These are phyloP conservation scores for Probaryconus sp. DNA, from an alignment of 1,140 invertebrate genomes.

Conservation along the genomic window DNA sequence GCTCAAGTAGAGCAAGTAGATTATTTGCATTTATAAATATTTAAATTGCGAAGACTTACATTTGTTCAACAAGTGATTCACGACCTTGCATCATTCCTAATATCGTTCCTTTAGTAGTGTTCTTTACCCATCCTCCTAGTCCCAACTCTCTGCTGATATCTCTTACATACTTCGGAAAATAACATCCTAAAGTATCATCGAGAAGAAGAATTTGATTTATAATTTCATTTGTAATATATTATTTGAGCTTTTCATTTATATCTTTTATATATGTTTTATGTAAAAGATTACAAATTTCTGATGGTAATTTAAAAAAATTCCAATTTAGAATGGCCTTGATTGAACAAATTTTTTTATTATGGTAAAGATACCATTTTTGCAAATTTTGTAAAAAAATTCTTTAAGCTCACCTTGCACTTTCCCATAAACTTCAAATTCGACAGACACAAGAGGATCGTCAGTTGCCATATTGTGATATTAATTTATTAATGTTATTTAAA, in stretches of 20 bases:
- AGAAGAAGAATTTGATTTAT: background rate
- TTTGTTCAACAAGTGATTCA: conserved; percentile 87
- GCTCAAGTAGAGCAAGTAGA: background rate
- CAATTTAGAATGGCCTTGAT: too few species aligned
- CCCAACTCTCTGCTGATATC: conserved; percentile 85
- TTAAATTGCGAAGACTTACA: conserved; percentile 81
- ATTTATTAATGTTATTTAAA: conserved; percentile 10
- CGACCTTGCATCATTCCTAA: conserved; percentile 91
- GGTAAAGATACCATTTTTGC: background rate
- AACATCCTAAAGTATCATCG: conserved; percentile 82
- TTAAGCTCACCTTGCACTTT: conserved; percentile 88
- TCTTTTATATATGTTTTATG: background rate
- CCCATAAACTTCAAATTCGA: conserved; percentile 93
- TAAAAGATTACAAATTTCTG: background rate
- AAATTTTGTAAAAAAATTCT: background rate
- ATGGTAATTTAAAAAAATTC: too few species aligned
- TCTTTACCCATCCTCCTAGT: conserved; percentile 94
- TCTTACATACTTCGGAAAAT: conserved; percentile 92
- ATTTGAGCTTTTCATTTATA: background rate
- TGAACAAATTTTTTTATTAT: too few species aligned
- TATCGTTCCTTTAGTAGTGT: conserved; percentile 90
- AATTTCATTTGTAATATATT: background rate
- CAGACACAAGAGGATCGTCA: conserved; percentile 84
- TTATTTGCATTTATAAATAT: background rate
- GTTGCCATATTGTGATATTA: conserved; percentile 75